Percentiles rank a stretch among this genome's conserved stretches.
Conservation (phyloP, 2,888 invertebrate species). For the Pogonocherus hispidulus region DNA sequence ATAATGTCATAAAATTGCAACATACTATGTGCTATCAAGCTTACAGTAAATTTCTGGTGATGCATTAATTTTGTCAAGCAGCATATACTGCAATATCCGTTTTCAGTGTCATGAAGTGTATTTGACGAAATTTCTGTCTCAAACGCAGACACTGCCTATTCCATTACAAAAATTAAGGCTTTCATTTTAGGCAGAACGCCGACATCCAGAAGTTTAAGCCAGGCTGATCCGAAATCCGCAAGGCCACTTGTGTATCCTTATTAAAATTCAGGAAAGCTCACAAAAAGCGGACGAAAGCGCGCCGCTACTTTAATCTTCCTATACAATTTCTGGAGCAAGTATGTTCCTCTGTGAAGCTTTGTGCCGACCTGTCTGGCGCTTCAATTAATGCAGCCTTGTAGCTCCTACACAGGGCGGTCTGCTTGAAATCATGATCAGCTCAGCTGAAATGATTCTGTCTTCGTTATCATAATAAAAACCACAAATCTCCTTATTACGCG, state of each 20-base stretch:
- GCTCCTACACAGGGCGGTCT: not conserved
- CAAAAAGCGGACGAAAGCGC: not conserved
- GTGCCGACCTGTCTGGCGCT: slow-evolving; percentile 54
- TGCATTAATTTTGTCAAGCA: no score
- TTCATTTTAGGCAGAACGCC: not conserved
- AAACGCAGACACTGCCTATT: not conserved
- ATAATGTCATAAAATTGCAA: no score
- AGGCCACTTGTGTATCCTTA: slow-evolving; percentile 43
- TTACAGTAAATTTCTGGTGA: no score
- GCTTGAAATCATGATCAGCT: no score
- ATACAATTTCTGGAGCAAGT: slow-evolving; percentile 58
- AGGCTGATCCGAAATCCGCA: not conserved
- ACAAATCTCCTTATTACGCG: no score
- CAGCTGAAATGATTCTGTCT: no score
- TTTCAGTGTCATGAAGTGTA: no score
- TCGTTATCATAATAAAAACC: no score
- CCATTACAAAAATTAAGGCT: not conserved
- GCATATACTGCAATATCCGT: no score
- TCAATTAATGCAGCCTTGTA: not conserved
- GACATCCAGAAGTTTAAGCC: not conserved
- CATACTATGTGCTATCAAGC: no score
- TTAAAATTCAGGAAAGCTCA: slow-evolving; percentile 35
- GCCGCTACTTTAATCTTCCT: slow-evolving; percentile 60
- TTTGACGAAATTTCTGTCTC: not conserved
- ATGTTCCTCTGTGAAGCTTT: slow-evolving; percentile 55